Evolutionary conservation across 2,797 vertebrate species (phyloP), one percentile per base, ranked within the genome.

Genomic region (Cuniculus paca): DNA sequence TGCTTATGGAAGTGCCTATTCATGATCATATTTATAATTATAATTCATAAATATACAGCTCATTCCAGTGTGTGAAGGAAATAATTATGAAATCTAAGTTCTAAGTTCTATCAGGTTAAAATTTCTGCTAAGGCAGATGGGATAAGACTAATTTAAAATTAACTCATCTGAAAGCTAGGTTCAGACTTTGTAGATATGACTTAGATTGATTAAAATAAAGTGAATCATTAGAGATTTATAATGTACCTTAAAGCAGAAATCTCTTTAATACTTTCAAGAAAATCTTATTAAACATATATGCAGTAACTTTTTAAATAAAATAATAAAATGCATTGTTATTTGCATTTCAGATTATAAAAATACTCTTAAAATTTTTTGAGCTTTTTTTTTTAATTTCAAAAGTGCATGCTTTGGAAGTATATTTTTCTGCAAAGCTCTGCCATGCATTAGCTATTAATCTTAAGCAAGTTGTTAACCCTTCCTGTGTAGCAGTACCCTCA

Each of bases 181-280:
- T 92, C 31, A 82, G 4, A 87, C 22, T 94, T 95, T 97, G 31
- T 96, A 48, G 36, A 19, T 91, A 31, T 89, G 45, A 85, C 26
- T 94, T 95, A 78, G 42, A 68, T 42, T 86, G 36, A 92, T 86
- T 63, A 86, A 94, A 90, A 94, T 80, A 78, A 77, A 95, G 20
- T 95, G 31, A 94, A 72, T 65, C 82, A 6, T 92, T 86, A 70
- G 2, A 84, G 60, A 20, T 96, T 97, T 75, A 65, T 56, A 86
- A 7, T 87, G 28, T 81, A 20, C 22, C 79, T 84, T 90, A 60
- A 77, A 75, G 50, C 36, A 95, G 11, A 84, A 52, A 54, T 89
- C 28, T 90, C 48, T 88, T 72, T 85, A 61, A 72, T 81, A 14
- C 84, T 90, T 56, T 92, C 34, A 87, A 48, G 50, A 91, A 77